Evolutionary conservation across 2,797 vertebrate genomes (phyloP).

Genomic region (Apogon hyalosoma): DNA sequence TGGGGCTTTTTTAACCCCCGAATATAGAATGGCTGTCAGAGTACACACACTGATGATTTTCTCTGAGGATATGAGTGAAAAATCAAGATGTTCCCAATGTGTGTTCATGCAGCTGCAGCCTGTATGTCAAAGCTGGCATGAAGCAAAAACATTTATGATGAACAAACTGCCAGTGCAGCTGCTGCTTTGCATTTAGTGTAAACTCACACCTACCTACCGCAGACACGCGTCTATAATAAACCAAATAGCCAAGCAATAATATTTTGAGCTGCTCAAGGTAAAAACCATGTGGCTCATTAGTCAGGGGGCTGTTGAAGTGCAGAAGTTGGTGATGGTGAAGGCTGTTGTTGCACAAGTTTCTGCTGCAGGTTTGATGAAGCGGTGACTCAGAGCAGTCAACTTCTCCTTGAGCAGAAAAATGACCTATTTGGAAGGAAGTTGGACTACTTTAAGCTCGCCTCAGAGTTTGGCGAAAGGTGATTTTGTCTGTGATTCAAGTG

Average conservation of each 20-base stretch:
- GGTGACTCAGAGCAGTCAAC: conserved; percentile 20
- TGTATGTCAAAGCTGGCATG: background rate
- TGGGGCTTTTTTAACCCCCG: conserved; percentile 18
- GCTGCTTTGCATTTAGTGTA: background rate
- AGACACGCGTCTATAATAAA: background rate
- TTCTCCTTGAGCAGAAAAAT: conserved; percentile 29
- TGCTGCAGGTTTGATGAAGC: conserved; percentile 11
- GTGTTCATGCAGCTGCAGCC: background rate
- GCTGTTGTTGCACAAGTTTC: conserved; percentile 1
- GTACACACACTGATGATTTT: background rate
- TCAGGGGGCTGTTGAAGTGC: background rate
- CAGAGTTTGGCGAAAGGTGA: background rate
- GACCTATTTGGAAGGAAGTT: conserved; percentile 39
- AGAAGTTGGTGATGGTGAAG: background rate
- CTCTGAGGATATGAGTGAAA: background rate
- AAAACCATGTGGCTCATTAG: background rate
- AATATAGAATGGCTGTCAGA: conserved; percentile 33
- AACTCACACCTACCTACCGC: background rate
- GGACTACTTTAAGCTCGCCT: conserved; percentile 35
- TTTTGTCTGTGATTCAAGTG: conserved; percentile 5
- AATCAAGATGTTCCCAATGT: conserved; percentile 9
- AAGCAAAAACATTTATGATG: background rate
- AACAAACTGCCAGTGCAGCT: background rate
- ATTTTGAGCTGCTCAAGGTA: background rate
- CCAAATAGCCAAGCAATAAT: too few species aligned